Evolutionary conservation across 1,140 invertebrate species (phyloP).

Genomic region (Drosophila equinoxialis): DNA sequence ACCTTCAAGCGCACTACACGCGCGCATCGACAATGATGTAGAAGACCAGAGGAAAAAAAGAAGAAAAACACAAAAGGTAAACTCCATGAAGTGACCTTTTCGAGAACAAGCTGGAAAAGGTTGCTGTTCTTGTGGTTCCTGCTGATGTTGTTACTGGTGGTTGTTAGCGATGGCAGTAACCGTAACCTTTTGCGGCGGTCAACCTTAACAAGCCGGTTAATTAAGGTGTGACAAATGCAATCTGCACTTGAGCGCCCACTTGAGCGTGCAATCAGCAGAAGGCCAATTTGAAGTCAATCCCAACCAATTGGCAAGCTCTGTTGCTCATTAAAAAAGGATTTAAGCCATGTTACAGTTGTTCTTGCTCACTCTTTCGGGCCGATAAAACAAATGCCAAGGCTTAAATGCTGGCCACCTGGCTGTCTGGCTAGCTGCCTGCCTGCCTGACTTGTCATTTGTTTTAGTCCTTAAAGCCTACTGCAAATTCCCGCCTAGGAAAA

Average conservation of each 20-base stretch:
- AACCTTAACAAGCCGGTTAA: constrained; percentile 43
- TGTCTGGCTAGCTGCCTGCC: no score
- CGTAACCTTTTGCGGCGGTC: constrained; percentile 50
- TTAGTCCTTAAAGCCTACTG: constrained; percentile 54
- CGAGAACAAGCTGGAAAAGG: constrained; percentile 1
- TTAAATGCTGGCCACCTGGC: constrained; percentile 57
- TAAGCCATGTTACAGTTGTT: constrained; percentile 4
- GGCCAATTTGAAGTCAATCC: constrained; percentile 43
- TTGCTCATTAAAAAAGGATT: constrained; percentile 54
- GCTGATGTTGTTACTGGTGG: neutral
- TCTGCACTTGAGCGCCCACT: constrained; percentile 32
- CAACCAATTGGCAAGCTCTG: constrained; percentile 8
- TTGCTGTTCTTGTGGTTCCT: neutral
- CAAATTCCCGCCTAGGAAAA: constrained; percentile 56
- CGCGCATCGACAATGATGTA: neutral
- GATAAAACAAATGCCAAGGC: constrained; percentile 69
- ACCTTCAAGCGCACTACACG: constrained; percentile 3
- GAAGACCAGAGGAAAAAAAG: neutral
- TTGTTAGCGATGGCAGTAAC: neutral
- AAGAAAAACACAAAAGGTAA: neutral
- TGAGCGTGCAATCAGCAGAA: constrained; percentile 55
- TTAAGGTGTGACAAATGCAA: constrained; percentile 72
- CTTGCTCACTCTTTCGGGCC: neutral
- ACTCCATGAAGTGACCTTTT: constrained; percentile 4
- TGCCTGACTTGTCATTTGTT: constrained; percentile 48